Conservation (phyloP, 2,797 vertebrate genomes). For the Chromobotia macracanthus region DNA sequence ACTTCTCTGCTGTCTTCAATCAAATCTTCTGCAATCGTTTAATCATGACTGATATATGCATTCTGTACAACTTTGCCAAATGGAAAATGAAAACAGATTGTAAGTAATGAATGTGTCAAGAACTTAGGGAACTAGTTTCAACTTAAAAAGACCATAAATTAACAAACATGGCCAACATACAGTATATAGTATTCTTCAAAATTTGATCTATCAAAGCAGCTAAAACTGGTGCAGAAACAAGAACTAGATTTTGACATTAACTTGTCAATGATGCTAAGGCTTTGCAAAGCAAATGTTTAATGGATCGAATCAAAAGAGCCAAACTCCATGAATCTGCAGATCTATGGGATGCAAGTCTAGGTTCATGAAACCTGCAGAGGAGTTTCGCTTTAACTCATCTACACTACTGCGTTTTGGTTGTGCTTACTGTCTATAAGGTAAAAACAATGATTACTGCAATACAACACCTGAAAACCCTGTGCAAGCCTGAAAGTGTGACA, state of each 20-base stretch:
- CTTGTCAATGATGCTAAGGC: too few relatives aligned
- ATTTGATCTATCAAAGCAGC: not conserved
- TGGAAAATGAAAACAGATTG: conserved; percentile 19
- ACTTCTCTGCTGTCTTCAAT: not conserved
- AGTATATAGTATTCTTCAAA: not conserved
- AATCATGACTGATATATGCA: conserved; percentile 25
- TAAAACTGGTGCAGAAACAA: not conserved
- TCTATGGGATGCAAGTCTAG: too few relatives aligned
- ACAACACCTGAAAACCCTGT: conserved; percentile 30
- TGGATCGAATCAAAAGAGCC: too few relatives aligned
- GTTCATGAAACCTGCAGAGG: not conserved
- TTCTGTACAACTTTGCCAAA: conserved; percentile 3
- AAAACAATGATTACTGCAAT: conserved; percentile 7
- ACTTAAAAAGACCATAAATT: not conserved
- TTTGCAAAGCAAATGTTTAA: too few relatives aligned
- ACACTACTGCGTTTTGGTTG: not conserved
- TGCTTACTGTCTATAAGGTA: not conserved
- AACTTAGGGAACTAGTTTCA: not conserved
- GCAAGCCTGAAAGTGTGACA: conserved; percentile 1
- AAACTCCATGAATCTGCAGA: too few relatives aligned
- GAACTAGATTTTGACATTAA: not conserved
- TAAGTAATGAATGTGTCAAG: conserved; percentile 9
- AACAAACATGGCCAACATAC: not conserved
- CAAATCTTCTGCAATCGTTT: conserved; percentile 7
- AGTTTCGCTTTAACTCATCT: not conserved